These are phyloP conservation scores for Accipiter cooperii DNA, from an alignment of 2,113 vertebrate genomes.

Conservation along the genomic window DNA sequence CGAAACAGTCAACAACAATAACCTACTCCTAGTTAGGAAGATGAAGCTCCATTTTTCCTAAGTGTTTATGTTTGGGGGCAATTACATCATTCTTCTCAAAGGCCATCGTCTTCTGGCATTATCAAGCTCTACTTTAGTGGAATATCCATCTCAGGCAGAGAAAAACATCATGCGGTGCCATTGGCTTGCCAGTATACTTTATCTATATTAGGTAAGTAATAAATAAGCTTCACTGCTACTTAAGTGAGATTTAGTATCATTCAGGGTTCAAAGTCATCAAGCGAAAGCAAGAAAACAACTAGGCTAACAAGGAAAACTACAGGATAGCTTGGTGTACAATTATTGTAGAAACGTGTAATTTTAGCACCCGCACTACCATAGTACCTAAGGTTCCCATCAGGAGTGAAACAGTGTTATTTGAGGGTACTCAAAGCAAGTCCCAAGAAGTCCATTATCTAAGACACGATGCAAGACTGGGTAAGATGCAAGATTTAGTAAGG, in stretches of 20 bases:
- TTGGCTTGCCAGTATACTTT: neutral
- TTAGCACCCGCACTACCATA: neutral
- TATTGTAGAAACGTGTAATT: neutral
- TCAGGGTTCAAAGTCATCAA: neutral
- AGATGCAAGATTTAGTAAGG: neutral
- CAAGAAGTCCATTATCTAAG: neutral
- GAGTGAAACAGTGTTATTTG: neutral
- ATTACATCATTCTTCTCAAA: neutral
- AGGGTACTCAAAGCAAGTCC: neutral
- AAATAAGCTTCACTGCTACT: neutral
- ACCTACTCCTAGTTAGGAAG: neutral
- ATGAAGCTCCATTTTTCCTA: neutral
- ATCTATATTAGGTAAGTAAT: neutral
- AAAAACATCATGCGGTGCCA: neutral
- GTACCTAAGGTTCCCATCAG: neutral
- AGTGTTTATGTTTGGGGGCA: neutral
- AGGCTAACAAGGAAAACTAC: neutral
- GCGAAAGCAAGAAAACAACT: neutral
- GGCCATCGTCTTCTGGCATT: neutral
- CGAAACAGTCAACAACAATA: neutral
- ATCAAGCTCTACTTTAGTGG: neutral
- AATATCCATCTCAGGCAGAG: neutral
- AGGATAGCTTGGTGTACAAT: neutral
- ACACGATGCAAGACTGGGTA: neutral
- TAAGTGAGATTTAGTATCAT: neutral